Percentiles rank a stretch among this genome's conserved stretches.
Evolutionary conservation across 23 tunicate genomes (phyloP).

Genomic region (Botrylloides violaceus): DNA sequence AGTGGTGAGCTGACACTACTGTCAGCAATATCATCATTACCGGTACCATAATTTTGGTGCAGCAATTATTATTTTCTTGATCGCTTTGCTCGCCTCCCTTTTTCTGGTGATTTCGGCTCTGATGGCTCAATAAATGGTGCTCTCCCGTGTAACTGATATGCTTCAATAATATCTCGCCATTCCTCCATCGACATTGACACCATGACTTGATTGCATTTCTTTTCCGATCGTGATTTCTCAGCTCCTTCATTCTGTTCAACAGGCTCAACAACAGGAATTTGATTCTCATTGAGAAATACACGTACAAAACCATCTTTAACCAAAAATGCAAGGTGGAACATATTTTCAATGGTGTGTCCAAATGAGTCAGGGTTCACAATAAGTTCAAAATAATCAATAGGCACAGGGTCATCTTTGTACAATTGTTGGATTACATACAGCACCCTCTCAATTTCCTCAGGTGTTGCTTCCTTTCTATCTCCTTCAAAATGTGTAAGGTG

Average conservation of each 20-base stretch:
- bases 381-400: constrained; percentile 81
- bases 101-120: neutral
- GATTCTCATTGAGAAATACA: constrained; percentile 40
- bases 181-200: constrained; percentile 74
- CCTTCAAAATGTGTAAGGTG: constrained; percentile 48
- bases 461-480: constrained; percentile 80
- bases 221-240: neutral
- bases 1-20: too few relatives aligned
- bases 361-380: constrained; percentile 68
- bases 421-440: constrained; percentile 30
- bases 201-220: constrained; percentile 39
- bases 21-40: too few relatives aligned
- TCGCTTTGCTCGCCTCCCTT: too few relatives aligned
- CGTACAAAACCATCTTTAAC: constrained; percentile 80
- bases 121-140: constrained; percentile 37
- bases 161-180: constrained; percentile 68
- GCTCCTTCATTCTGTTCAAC: constrained; percentile 26
- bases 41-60: too few relatives aligned
- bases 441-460: constrained; percentile 82
- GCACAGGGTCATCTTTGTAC: constrained; percentile 42
- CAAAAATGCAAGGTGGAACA: constrained; percentile 76
- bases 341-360: constrained; percentile 78
- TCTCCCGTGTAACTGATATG: constrained; percentile 57
- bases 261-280: constrained; percentile 75
- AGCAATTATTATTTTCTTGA: too few relatives aligned